Percentiles rank a stretch among this genome's conserved stretches.
These are phyloP conservation scores for Anguilla japonica DNA, from an alignment of 2,113 vertebrate genomes.

Conservation along the genomic window DNA sequence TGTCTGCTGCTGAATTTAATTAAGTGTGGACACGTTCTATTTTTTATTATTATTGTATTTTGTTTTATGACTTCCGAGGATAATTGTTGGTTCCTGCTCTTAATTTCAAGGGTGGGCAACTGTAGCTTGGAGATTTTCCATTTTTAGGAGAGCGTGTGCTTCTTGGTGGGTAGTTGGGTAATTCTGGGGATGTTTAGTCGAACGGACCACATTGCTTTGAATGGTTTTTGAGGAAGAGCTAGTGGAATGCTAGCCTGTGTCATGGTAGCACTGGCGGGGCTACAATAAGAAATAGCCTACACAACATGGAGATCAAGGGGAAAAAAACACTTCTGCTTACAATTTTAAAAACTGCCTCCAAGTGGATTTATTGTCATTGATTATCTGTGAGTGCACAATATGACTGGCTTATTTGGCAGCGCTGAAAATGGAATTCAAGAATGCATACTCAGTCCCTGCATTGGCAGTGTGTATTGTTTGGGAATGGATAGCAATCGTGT, in stretches of 20 bases:
- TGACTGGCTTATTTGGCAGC: neutral
- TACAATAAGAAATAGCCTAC: neutral
- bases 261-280: neutral
- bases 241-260: neutral
- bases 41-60: neutral
- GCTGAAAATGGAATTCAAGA: neutral
- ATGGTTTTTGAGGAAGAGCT: neutral
- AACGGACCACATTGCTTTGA: neutral
- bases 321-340: neutral
- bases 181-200: neutral
- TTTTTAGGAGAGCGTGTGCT: neutral
- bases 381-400: neutral
- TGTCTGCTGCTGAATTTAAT: neutral
- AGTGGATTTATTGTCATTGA: neutral
- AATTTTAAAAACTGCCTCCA: neutral
- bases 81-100: neutral
- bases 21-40: neutral
- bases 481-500: too few species aligned
- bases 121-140: neutral
- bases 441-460: too few species aligned
- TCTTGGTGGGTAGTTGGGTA: neutral
- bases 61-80: neutral
- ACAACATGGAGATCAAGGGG: neutral
- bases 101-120: constrained; percentile 12
- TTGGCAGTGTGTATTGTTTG: too few species aligned